A percentile compares a stretch with the other conserved stretches of the same genome.
phyloP scores from a whole-genome alignment of 2,888 invertebrate species.

The Beris chalybata region DNA sequence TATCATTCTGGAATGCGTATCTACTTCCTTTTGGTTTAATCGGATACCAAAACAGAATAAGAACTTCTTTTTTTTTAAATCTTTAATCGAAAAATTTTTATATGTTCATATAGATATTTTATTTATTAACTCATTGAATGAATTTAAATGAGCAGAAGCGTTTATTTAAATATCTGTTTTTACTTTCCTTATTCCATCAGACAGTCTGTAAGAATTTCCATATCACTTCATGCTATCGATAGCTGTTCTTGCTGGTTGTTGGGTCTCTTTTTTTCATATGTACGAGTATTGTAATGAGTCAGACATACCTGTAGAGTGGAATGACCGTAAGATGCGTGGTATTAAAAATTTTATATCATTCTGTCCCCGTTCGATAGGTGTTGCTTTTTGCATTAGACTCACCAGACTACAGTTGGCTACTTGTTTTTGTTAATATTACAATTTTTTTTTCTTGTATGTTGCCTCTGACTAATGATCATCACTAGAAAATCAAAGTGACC shows the following conservation, averaged over 20 bases:
- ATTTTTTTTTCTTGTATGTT: no score
- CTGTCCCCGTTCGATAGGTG: no score
- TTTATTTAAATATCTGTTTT: conserved; percentile 5
- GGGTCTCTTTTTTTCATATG: background rate
- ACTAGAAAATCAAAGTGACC: no score
- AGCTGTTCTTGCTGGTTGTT: no score
- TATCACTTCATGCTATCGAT: conserved; percentile 10
- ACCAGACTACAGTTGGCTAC: no score
- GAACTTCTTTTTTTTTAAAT: no score
- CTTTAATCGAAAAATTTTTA: no score
- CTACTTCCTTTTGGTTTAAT: conserved; percentile 12
- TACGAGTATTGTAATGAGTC: conserved; percentile 15
- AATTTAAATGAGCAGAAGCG: conserved; percentile 10
- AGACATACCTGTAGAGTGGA: conserved; percentile 6
- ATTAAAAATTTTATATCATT: background rate
- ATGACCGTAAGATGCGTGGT: conserved; percentile 16
- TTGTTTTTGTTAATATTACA: no score
- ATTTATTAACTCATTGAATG: background rate
- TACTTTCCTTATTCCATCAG: conserved; percentile 5
- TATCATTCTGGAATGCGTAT: no score
- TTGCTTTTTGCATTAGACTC: no score
- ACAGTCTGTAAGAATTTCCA: conserved; percentile 18
- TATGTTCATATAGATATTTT: no score
- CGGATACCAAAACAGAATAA: conserved; percentile 8
- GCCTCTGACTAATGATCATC: no score